Base-by-base conservation (phyloP, 2,888 invertebrate species). In the Furcula furcula region DNA sequence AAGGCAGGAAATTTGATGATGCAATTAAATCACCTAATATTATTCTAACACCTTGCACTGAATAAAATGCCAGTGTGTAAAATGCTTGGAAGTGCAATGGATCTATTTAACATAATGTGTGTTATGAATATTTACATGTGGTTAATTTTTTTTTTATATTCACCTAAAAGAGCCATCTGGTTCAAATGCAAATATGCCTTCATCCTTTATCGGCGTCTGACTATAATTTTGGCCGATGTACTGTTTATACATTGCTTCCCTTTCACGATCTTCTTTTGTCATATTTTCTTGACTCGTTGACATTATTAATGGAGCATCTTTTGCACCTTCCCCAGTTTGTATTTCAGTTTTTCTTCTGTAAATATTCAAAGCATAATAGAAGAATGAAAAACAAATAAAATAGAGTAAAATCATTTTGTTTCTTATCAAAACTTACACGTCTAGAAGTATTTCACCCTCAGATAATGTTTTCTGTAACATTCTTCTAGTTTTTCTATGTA, bases 371-470 rank as follows among this genome's bases (percentile, higher is more conserved):
- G 4, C 13, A 25, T 13, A 12, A 13, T 21, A 5, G 21, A n/a
- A 3, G 4, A n/a, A n/a, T 4, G 7, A 21, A 6, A n/a, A 21
- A 7, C 3, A 9, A 32, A 25, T n/a, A 16, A 16, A 10, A 30
- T 10, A 30, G 20, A 7, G 35, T 31, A 31, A n/a, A n/a, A n/a
- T n/a, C n/a, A n/a, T n/a, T n/a, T n/a, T n/a, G n/a, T n/a, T 19
- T 20, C 22, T 29, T 20, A 22, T 10, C 12, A 4, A 13, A 2
- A 83, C 87, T 76, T 72, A 89, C 89, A 77, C 83, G 36, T 93
- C 92, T 44, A 92, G 64, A 26, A 95, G 76, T 57, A 95, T 95
- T 81, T 95, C 94, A 1, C 95, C 94, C 74, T 96, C 95, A 0
- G 95, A 95, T 43, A 94, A 86, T 0, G 95, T 95, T 84, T 95